Conservation (phyloP, 2,888 invertebrate genomes). For the Ceriagrion tenellum region DNA sequence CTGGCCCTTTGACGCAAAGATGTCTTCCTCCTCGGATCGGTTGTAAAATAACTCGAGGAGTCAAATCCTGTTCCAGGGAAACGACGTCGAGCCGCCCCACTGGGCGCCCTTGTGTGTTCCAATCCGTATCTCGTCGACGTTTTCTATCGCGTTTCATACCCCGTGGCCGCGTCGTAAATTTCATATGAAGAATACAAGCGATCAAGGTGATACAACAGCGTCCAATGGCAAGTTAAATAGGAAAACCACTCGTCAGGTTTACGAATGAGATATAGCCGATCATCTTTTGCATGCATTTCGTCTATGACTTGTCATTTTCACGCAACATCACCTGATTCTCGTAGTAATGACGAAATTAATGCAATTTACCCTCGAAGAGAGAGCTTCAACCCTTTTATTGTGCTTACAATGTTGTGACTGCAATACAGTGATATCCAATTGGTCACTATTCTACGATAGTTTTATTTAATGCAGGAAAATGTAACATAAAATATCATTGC, state of each 20-base stretch:
- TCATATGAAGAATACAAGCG: neutral
- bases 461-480: too few relatives aligned
- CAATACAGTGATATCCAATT: too few relatives aligned
- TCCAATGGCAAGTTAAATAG: neutral
- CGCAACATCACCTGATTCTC: too few relatives aligned
- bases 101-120: neutral
- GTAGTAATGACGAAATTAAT: too few relatives aligned
- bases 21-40: neutral
- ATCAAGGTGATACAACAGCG: neutral
- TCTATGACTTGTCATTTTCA: neutral
- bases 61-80: neutral
- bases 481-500: too few relatives aligned
- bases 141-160: neutral
- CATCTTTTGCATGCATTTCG: neutral
- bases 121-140: neutral
- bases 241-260: neutral
- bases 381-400: too few relatives aligned
- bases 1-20: too few relatives aligned
- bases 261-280: neutral
- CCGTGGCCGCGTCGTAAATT: neutral
- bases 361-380: too few relatives aligned
- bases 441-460: too few relatives aligned
- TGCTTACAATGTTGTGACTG: too few relatives aligned
- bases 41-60: neutral
- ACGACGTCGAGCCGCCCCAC: neutral